Percentiles rank a stretch among this genome's conserved stretches.
These are phyloP conservation scores for Hermetia illucens DNA, from an alignment of 1,140 invertebrate genomes.

Conservation along the genomic window DNA sequence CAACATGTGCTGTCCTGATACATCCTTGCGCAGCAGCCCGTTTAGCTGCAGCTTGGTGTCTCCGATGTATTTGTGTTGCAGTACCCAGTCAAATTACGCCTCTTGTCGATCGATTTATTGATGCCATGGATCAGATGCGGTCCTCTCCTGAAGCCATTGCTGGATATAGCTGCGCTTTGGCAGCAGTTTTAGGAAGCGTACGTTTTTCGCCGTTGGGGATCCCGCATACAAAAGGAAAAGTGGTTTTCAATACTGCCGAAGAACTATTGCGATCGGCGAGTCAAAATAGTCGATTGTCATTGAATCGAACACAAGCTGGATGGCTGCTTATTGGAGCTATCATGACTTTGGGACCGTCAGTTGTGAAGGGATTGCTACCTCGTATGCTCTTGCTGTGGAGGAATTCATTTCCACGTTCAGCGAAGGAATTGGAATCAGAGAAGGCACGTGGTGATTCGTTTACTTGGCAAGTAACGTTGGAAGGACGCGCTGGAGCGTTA, in stretches of 20 bases:
- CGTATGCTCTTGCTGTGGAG: slow-evolving; percentile 92
- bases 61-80: slow-evolving; percentile 80
- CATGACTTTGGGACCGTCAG: slow-evolving; percentile 89
- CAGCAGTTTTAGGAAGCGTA: slow-evolving; percentile 85
- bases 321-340: slow-evolving; percentile 95
- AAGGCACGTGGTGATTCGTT: slow-evolving; percentile 95
- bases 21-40: slow-evolving; percentile 87
- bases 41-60: slow-evolving; percentile 86
- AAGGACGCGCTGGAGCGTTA: slow-evolving; percentile 89
- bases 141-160: slow-evolving; percentile 87
- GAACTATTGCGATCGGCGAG: slow-evolving; percentile 92
- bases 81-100: slow-evolving; percentile 88
- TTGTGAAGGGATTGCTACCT: slow-evolving; percentile 77
- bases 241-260: slow-evolving; percentile 95
- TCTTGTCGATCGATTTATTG: slow-evolving; percentile 76
- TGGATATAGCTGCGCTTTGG: slow-evolving; percentile 87
- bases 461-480: slow-evolving; percentile 97
- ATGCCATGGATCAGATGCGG: slow-evolving; percentile 74
- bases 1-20: slow-evolving; percentile 49
- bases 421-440: slow-evolving; percentile 92
- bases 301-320: slow-evolving; percentile 89
- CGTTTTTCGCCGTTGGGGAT: slow-evolving; percentile 84
- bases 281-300: slow-evolving; percentile 88
- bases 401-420: slow-evolving; percentile 92
- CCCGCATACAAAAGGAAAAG: slow-evolving; percentile 90